These are phyloP conservation scores for Procambarus clarkii DNA, from an alignment of 1,140 invertebrate species.

Conservation along the genomic window DNA sequence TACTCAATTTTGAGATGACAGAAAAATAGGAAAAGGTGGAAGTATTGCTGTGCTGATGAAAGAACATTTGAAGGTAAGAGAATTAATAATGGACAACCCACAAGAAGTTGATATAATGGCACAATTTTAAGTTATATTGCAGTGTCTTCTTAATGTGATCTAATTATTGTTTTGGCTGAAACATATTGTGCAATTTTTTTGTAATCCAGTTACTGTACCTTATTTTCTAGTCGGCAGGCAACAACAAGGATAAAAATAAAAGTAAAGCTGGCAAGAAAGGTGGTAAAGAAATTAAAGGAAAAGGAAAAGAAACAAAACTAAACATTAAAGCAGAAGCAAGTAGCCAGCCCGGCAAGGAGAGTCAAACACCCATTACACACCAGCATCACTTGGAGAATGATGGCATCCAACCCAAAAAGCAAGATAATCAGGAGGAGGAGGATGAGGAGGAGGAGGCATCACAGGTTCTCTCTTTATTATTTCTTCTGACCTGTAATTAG, in stretches of 20 bases:
- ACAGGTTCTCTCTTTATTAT: background rate
- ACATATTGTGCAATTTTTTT: background rate
- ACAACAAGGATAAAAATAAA: constrained; percentile 46
- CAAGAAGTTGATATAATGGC: too few relatives aligned
- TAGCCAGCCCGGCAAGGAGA: background rate
- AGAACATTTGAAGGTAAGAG: too few relatives aligned
- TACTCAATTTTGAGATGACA: too few relatives aligned
- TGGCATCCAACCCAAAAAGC: background rate
- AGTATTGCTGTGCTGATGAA: too few relatives aligned
- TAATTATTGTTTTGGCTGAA: background rate
- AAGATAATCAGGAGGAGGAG: constrained; percentile 6
- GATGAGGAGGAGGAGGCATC: constrained; percentile 26
- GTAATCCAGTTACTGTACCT: too few relatives aligned
- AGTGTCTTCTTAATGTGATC: background rate
- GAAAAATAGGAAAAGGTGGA: too few relatives aligned
- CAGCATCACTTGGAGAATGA: background rate
- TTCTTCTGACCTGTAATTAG: too few relatives aligned
- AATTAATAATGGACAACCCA: too few relatives aligned
- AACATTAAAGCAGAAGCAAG: background rate
- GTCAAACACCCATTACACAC: background rate
- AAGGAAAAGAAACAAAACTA: constrained; percentile 72
- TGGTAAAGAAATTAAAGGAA: constrained; percentile 79
- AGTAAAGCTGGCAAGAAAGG: constrained; percentile 50
- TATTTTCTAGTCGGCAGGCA: constrained; percentile 46
- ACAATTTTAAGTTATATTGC: too few relatives aligned